These are phyloP conservation scores for Rhinichthys osculus DNA, from an alignment of 2,797 vertebrate genomes.

Conservation along the genomic window DNA sequence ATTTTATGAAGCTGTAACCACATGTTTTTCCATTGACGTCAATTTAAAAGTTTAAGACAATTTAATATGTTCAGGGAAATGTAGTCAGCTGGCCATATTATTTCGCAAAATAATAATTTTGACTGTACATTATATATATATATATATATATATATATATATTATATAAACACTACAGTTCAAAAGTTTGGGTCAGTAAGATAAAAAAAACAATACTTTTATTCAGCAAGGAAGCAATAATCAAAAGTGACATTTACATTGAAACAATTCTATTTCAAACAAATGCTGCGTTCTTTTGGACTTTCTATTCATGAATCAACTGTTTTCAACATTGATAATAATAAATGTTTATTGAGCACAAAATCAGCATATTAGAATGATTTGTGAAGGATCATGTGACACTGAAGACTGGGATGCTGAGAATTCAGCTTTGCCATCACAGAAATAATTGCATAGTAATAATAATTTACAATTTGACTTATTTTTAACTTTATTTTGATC, in stretches of 20 bases:
- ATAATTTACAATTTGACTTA: not conserved
- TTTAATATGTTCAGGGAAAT: not conserved
- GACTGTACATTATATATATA: not conserved
- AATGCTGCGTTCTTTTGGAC: not conserved
- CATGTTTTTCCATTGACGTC: not conserved
- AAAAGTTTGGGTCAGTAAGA: not conserved
- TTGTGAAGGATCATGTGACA: not conserved
- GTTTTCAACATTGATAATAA: not conserved
- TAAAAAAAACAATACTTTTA: not conserved
- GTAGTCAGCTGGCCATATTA: not conserved
- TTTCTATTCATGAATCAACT: too few species aligned
- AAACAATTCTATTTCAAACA: too few species aligned
- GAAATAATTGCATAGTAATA: not conserved
- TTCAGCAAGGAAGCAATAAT: not conserved
- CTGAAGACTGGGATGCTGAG: not conserved
- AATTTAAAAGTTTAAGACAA: not conserved
- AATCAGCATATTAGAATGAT: not conserved
- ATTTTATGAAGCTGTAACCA: not conserved
- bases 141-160: not conserved
- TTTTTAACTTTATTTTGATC: not conserved
- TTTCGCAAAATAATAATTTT: not conserved
- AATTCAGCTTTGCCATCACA: too few species aligned
- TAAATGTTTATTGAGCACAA: not conserved
- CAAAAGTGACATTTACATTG: too few species aligned
- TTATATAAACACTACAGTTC: not conserved